Conservation (phyloP, 2,888 invertebrate species). For the Cheilosia impressa region DNA sequence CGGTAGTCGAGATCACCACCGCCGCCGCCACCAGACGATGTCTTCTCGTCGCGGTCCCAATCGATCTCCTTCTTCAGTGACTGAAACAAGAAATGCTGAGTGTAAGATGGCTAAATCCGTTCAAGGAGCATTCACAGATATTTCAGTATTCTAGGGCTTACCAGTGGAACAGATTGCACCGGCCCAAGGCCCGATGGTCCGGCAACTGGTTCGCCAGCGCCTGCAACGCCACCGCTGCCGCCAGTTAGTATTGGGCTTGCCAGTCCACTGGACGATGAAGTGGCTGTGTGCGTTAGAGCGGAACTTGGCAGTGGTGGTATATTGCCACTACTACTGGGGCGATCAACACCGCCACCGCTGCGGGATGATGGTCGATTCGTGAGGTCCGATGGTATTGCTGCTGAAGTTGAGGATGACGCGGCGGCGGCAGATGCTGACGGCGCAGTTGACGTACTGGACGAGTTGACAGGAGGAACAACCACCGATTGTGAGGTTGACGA, state of each 20-base stretch:
- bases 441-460: constrained; percentile 76
- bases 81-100: constrained; percentile 84
- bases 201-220: constrained; percentile 81
- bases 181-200: constrained; percentile 94
- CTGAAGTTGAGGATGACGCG: constrained; percentile 77
- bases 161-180: constrained; percentile 95
- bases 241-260: constrained; percentile 79
- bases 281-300: constrained; percentile 76
- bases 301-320: constrained; percentile 75
- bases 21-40: constrained; percentile 85
- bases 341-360: constrained; percentile 78
- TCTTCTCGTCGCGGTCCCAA: constrained; percentile 93
- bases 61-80: constrained; percentile 95
- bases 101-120: constrained; percentile 72
- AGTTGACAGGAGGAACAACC: constrained; percentile 77
- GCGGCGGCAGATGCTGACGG: constrained; percentile 65
- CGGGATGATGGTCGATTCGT: constrained; percentile 80
- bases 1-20: constrained; percentile 90
- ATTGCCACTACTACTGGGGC: constrained; percentile 78
- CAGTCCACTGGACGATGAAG: constrained; percentile 77
- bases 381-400: constrained; percentile 78
- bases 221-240: constrained; percentile 73
- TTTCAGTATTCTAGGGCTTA: constrained; percentile 84
- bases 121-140: constrained; percentile 50
- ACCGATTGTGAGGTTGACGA: constrained; percentile 81